A percentile compares a stretch with the other conserved stretches of the same genome.
phyloP scores from a whole-genome alignment of 2,888 invertebrate genomes.

The Lycocerus yunnanus region DNA sequence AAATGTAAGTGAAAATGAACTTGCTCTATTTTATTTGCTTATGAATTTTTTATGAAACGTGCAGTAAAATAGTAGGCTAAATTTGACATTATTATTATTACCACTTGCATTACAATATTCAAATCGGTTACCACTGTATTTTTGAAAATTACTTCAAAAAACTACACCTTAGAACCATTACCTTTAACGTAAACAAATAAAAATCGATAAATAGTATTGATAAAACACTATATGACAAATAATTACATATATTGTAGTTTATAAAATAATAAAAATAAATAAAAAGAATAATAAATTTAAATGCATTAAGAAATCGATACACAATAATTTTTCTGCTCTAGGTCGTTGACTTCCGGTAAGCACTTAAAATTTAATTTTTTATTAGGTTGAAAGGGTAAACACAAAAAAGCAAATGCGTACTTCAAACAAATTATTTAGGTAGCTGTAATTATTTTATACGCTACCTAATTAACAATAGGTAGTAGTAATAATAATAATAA shows the following conservation, averaged over 20 bases:
- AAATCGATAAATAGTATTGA: background rate
- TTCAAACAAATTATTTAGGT: background rate
- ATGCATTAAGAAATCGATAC: background rate
- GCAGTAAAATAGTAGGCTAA: no score
- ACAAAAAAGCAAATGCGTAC: background rate
- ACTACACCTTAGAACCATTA: background rate
- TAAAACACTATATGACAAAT: background rate
- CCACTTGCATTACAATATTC: no score
- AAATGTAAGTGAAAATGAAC: no score
- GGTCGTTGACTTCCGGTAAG: background rate
- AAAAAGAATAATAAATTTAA: background rate
- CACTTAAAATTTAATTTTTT: background rate
- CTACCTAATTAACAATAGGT: background rate
- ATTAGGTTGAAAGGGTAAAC: background rate
- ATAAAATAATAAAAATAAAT: background rate
- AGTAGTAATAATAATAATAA: no score
- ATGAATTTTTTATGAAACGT: no score
- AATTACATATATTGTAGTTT: background rate
- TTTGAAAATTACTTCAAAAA: no score
- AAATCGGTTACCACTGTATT: no score
- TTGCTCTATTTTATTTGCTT: no score
- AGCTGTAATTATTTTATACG: background rate
- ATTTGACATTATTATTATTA: no score
- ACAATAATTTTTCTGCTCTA: background rate
- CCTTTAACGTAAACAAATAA: background rate